A percentile compares a stretch with the other conserved stretches of the same genome.
phyloP scores from a whole-genome alignment of 2,888 invertebrate genomes.

The Dioctria rufipes region DNA sequence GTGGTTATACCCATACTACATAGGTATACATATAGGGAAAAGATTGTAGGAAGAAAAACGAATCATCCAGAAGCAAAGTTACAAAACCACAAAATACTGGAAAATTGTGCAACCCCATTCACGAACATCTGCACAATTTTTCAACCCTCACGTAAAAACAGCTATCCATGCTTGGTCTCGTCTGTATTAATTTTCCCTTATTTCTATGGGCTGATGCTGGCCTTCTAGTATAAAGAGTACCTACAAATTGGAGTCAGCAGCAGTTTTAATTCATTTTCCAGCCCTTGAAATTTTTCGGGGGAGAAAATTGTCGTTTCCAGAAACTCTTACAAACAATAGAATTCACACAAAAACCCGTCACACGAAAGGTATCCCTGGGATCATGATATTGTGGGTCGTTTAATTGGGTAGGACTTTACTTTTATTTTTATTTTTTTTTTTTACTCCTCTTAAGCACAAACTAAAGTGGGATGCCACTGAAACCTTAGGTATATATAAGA shows the following conservation, averaged over 20 bases:
- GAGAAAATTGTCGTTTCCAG: slow-evolving; percentile 10
- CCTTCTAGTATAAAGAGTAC: too few species aligned
- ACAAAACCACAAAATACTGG: background rate
- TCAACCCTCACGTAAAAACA: background rate
- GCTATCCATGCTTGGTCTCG: background rate
- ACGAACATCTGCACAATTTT: background rate
- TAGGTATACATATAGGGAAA: too few species aligned
- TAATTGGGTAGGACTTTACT: slow-evolving; percentile 40
- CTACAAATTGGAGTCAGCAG: slow-evolving; percentile 13
- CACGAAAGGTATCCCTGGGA: slow-evolving; percentile 19
- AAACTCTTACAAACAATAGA: slow-evolving; percentile 13
- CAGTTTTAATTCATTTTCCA: slow-evolving; percentile 17
- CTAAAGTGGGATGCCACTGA: slow-evolving; percentile 6
- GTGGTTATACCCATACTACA: too few species aligned
- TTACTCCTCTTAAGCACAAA: background rate
- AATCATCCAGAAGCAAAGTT: background rate
- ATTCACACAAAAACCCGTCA: background rate
- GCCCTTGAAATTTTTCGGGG: slow-evolving; percentile 15
- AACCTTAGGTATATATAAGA: background rate
- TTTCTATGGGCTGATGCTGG: background rate
- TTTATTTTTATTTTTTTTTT: slow-evolving; percentile 1
- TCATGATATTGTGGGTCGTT: slow-evolving; percentile 10
- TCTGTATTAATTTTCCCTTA: slow-evolving; percentile 21
- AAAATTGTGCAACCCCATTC: slow-evolving; percentile 5
- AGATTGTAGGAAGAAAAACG: too few species aligned